Conservation (phyloP, 2,797 vertebrate species). For the Limnodromus scolopaceus region DNA sequence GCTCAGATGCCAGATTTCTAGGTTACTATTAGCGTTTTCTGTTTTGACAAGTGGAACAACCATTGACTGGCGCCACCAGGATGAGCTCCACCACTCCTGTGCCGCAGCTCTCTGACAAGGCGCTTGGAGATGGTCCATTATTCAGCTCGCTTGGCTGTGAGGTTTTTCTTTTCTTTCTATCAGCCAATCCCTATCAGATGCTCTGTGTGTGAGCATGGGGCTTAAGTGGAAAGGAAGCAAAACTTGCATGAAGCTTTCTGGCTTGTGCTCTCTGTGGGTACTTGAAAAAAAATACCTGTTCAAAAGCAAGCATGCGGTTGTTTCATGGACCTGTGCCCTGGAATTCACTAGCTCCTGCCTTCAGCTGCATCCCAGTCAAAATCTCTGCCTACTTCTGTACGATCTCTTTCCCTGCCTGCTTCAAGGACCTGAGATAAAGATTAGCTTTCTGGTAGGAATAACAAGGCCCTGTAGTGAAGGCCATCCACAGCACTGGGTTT, state of each 20-base stretch:
- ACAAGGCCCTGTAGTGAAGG: background rate
- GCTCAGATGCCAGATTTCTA: background rate
- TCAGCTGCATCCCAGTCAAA: background rate
- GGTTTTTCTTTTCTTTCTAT: background rate
- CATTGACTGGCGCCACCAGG: background rate
- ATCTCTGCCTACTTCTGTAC: background rate
- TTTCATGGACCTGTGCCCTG: background rate
- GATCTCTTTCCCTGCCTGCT: background rate
- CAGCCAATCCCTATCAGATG: background rate
- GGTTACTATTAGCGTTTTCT: background rate
- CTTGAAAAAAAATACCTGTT: background rate
- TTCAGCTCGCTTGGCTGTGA: background rate
- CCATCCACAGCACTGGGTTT: background rate
- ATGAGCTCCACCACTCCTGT: background rate
- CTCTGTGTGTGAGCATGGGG: background rate
- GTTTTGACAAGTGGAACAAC: background rate
- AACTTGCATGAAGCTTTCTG: background rate
- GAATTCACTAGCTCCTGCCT: background rate
- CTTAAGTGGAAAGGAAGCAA: background rate
- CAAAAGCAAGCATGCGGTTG: rapidly evolving
- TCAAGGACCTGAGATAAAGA: background rate
- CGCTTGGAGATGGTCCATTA: background rate
- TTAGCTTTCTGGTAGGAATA: background rate
- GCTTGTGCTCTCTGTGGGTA: background rate
- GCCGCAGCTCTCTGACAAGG: background rate